Base-by-base conservation (phyloP, 2,888 invertebrate genomes). In the Nomada lathburiana region DNA sequence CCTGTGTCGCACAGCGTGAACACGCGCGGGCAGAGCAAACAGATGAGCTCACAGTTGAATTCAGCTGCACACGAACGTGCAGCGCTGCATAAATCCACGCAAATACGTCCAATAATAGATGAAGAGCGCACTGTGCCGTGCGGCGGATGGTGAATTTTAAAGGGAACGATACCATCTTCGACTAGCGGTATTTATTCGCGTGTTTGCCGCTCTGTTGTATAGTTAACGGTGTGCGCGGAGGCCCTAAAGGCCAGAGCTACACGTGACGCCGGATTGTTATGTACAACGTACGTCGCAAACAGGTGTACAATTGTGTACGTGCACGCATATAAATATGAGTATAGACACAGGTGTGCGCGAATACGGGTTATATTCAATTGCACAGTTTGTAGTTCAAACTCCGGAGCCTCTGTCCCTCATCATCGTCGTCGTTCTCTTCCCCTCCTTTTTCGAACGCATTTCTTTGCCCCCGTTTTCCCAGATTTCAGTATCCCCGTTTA, bases 291-390 rank as follows among this genome's bases (percentile, higher is more conserved):
- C 23, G 9, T 10, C 67, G 18, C 52, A 23, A 36, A 68, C 63
- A 63, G 68, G 68, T 47, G 72, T 67, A n/a, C 44, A 11, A 9
- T 2, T 20, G 67, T 63, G 36, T 53, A 53, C 5, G 53, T 57
- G 47, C 42, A 67, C 59, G 36, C 59, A 50, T 64, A 60, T 65
- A 77, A 77, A 77, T 65, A 59, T 26, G 26, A 20, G 20, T 62
- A 42, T 55, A n/a, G 63, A 79, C 78, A 75, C 78, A 75, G 68
- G 63, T 69, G 68, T 50, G 55, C 13, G 52, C 23, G 3, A 26
- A 67, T 44, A 23, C 18, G 26, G 52, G 20, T 2, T 47, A 36
- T 55, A 62, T 47, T 20, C 26, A 29, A 72, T 23, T 26, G 72
- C 7, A 13, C 26, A 47, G 47, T 3, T 16, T 50, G 18, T 7